Evolutionary conservation across 1,140 invertebrate species (phyloP).

Genomic region (Leptopilina clavipes): DNA sequence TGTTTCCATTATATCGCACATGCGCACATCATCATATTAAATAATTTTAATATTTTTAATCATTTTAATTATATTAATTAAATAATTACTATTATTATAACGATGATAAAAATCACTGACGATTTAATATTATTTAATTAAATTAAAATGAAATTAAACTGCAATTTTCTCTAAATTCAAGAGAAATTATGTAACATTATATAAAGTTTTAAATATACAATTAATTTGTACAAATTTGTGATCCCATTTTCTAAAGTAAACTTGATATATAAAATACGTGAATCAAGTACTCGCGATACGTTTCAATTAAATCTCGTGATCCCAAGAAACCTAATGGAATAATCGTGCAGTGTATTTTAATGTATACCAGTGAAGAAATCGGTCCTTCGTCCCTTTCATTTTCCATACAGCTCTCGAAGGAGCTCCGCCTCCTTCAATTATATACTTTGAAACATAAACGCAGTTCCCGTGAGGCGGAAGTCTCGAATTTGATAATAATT

Average conservation of each 20-base stretch:
- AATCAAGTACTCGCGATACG: not conserved
- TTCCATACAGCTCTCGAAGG: not conserved
- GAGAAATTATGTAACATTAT: too few species aligned
- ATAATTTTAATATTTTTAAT: not conserved
- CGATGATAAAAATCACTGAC: not conserved
- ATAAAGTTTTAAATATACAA: too few species aligned
- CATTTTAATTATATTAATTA: not conserved
- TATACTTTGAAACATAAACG: not conserved
- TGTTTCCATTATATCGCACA: not conserved
- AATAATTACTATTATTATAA: not conserved
- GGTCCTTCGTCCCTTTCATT: slow-evolving; percentile 24
- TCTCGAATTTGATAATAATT: not conserved
- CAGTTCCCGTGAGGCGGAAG: not conserved
- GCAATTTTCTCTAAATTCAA: too few species aligned
- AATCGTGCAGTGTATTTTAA: slow-evolving; percentile 4
- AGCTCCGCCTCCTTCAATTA: slow-evolving; percentile 12
- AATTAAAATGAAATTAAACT: not conserved
- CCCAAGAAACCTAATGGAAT: not conserved
- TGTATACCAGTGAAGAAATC: slow-evolving; percentile 18
- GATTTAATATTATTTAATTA: not conserved
- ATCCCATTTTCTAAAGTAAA: not conserved
- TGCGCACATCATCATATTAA: not conserved
- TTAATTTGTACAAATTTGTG: not conserved
- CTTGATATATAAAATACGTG: not conserved
- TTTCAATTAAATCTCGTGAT: slow-evolving; percentile 20